Percentiles rank a stretch among this genome's conserved stretches.
These are phyloP conservation scores for Chelonus formosanus DNA, from an alignment of 2,888 invertebrate species.

Conservation along the genomic window DNA sequence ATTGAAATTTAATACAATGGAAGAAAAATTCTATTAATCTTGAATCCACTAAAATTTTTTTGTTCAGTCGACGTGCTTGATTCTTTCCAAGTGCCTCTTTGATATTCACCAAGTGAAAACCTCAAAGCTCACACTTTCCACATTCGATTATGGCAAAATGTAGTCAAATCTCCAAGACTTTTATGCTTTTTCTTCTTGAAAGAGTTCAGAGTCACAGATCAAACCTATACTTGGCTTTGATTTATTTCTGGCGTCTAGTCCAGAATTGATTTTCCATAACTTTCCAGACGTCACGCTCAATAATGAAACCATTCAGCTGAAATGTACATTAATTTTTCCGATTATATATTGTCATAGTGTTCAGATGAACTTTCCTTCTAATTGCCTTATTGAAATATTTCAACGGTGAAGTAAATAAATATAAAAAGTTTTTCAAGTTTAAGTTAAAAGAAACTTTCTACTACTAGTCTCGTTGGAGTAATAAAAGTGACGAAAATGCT, in stretches of 20 bases:
- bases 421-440: background rate
- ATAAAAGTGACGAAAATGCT: constrained; percentile 28
- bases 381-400: background rate
- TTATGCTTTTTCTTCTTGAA: background rate
- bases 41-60: no score
- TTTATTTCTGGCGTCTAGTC: constrained; percentile 9
- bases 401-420: background rate
- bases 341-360: background rate
- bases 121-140: no score
- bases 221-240: constrained; percentile 4
- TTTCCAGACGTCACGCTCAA: background rate
- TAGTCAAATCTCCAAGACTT: background rate
- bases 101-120: no score
- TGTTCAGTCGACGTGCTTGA: no score
- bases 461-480: constrained; percentile 1
- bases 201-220: constrained; percentile 9
- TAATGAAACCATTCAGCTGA: background rate
- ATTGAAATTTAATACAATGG: no score
- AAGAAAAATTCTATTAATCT: no score
- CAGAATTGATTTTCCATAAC: constrained; percentile 20
- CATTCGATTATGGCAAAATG: no score
- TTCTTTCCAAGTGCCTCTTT: no score
- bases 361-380: background rate
- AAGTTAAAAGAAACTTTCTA: background rate
- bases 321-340: background rate